Evolutionary conservation across 2,113 vertebrate species (phyloP).

Genomic region (Chaetodon trifascialis): DNA sequence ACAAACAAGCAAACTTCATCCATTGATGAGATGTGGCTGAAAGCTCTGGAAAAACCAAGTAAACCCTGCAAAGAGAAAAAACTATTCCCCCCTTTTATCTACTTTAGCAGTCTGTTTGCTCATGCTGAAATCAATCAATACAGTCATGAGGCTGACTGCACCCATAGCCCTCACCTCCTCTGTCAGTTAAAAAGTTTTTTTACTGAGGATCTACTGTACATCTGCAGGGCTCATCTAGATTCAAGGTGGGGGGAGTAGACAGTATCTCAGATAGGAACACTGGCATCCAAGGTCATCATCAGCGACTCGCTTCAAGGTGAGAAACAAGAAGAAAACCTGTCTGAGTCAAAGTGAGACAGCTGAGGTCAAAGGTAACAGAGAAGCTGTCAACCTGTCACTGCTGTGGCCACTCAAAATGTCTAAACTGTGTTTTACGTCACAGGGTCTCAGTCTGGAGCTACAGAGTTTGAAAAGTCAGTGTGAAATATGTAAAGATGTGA

Average conservation of each 20-base stretch:
- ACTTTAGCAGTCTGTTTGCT: neutral
- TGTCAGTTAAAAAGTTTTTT: neutral
- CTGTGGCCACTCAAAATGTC: conserved; percentile 8
- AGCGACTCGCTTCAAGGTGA: conserved; percentile 48
- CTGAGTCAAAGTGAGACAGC: conserved; percentile 35
- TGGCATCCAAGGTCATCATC: conserved; percentile 19
- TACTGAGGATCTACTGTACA: conserved; percentile 5
- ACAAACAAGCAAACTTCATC: neutral
- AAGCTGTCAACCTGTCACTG: conserved; percentile 62
- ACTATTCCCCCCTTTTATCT: neutral
- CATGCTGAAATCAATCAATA: conserved; percentile 7
- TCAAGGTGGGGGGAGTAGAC: neutral
- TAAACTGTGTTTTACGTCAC: conserved; percentile 32
- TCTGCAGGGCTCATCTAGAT: conserved; percentile 36
- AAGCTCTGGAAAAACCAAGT: neutral
- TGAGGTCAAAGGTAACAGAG: conserved; percentile 42
- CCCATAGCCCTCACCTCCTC: neutral
- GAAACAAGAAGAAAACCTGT: conserved; percentile 27
- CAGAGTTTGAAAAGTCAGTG: conserved; percentile 18
- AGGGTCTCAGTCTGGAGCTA: conserved; percentile 18
- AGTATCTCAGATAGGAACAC: conserved; percentile 8
- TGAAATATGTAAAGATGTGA: conserved; percentile 13
- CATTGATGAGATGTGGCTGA: neutral
- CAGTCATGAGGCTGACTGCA: neutral
- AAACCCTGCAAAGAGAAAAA: neutral